Conservation (phyloP, 2,113 vertebrate genomes). For the Pyxicephalus adspersus region DNA sequence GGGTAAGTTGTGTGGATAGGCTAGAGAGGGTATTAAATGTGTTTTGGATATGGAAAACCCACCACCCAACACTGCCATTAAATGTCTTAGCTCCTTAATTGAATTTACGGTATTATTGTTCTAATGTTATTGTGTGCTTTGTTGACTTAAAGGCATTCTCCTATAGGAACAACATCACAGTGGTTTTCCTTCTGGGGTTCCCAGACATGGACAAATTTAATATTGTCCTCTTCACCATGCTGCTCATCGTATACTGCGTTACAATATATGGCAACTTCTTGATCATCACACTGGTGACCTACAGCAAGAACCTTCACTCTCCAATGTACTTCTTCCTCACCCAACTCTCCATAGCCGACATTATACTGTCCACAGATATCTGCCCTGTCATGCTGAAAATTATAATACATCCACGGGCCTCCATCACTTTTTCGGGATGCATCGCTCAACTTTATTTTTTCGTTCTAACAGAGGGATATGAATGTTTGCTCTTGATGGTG, state of each 20-base stretch:
- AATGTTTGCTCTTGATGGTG: slow-evolving; percentile 54
- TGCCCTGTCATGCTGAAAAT: slow-evolving; percentile 40
- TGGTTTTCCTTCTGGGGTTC: slow-evolving; percentile 46
- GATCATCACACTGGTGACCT: slow-evolving; percentile 35
- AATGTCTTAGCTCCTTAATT: too few relatives aligned
- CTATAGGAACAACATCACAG: too few relatives aligned
- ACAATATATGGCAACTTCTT: slow-evolving; percentile 41
- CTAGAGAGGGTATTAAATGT: too few relatives aligned
- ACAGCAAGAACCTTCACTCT: not conserved
- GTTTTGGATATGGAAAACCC: too few relatives aligned
- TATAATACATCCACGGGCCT: slow-evolving; percentile 9
- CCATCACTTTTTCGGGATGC: slow-evolving; percentile 41
- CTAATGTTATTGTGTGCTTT: too few relatives aligned
- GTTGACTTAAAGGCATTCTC: too few relatives aligned
- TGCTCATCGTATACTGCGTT: slow-evolving; percentile 41
- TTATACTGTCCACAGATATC: slow-evolving; percentile 43
- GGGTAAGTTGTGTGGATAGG: too few relatives aligned
- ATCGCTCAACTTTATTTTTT: slow-evolving; percentile 53
- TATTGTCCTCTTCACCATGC: slow-evolving; percentile 13
- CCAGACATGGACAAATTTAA: slow-evolving; percentile 17
- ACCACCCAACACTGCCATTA: too few relatives aligned
- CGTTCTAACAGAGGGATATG: slow-evolving; percentile 30
- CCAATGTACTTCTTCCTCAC: slow-evolving; percentile 61
- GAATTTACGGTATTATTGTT: too few relatives aligned
- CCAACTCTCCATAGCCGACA: slow-evolving; percentile 45